Evolutionary conservation across 1,140 invertebrate genomes (phyloP).

Genomic region (Pomacea maculata): DNA sequence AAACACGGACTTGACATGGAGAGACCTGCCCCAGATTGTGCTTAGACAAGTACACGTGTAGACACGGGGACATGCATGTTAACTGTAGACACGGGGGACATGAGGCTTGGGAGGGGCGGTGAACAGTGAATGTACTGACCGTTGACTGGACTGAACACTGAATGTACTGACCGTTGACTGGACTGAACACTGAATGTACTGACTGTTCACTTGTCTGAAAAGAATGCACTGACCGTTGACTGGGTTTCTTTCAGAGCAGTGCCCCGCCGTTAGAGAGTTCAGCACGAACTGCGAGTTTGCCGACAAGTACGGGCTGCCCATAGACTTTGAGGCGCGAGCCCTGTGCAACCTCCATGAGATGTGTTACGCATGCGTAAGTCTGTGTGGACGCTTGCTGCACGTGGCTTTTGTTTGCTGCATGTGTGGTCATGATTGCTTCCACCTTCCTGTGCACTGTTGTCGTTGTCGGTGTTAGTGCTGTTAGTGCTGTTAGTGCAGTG

Average conservation of each 20-base stretch:
- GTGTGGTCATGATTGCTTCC: background rate
- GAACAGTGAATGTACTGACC: background rate
- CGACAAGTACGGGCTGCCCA: constrained; percentile 33
- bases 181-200: background rate
- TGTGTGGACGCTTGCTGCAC: background rate
- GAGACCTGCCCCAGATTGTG: too few relatives aligned
- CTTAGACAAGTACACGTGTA: too few relatives aligned
- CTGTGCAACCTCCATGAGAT: constrained; percentile 52
- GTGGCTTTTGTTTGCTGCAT: background rate
- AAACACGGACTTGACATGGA: too few relatives aligned
- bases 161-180: background rate
- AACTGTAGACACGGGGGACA: too few relatives aligned
- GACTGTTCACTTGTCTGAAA: background rate
- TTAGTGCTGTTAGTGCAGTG: too few relatives aligned
- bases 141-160: background rate
- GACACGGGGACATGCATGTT: too few relatives aligned
- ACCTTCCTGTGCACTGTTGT: too few relatives aligned
- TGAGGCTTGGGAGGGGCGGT: background rate
- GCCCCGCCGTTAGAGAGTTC: constrained; percentile 36
- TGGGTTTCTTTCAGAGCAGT: constrained; percentile 30
- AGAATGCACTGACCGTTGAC: background rate
- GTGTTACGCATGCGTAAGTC: constrained; percentile 53
- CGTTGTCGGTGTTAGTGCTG: too few relatives aligned
- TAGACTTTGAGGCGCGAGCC: constrained; percentile 43
- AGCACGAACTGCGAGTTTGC: constrained; percentile 46